A percentile compares a stretch with the other conserved stretches of the same genome.
Conservation (phyloP, 2,888 invertebrate genomes). For the Electrophaes corylata region DNA sequence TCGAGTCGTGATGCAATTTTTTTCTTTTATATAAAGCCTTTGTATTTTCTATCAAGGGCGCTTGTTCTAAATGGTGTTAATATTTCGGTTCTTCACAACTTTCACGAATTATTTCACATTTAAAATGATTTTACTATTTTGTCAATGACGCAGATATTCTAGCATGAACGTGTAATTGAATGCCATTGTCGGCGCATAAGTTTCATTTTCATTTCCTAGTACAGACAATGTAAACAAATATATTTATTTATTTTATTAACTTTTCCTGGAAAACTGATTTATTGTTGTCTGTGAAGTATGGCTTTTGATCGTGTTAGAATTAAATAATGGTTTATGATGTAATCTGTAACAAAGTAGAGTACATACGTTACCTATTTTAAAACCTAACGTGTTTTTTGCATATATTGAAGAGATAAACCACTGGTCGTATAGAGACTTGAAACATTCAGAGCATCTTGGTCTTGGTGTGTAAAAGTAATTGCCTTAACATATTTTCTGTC, state of each 20-base stretch:
- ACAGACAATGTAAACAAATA: not conserved
- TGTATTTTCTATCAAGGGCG: no score
- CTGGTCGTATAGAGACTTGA: no score
- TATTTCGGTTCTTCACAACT: not conserved
- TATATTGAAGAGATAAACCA: no score
- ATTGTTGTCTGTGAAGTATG: not conserved
- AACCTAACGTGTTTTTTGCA: no score
- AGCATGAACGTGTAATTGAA: constrained; percentile 3
- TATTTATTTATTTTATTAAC: not conserved
- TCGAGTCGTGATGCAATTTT: no score
- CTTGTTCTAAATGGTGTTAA: no score
- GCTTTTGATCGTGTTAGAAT: not conserved
- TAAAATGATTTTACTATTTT: not conserved
- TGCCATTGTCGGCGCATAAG: constrained; percentile 9
- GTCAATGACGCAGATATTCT: not conserved
- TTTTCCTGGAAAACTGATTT: constrained; percentile 13
- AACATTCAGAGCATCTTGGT: no score
- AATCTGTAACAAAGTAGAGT: not conserved
- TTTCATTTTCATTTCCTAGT: constrained; percentile 18
- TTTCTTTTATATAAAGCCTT: no score
- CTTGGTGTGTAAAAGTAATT: no score
- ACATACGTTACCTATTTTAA: not conserved
- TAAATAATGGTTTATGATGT: not conserved
- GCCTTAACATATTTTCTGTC: no score
- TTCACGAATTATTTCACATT: not conserved